These are phyloP conservation scores for Subanguina moxae DNA, from an alignment of 1,140 invertebrate species.

Conservation along the genomic window DNA sequence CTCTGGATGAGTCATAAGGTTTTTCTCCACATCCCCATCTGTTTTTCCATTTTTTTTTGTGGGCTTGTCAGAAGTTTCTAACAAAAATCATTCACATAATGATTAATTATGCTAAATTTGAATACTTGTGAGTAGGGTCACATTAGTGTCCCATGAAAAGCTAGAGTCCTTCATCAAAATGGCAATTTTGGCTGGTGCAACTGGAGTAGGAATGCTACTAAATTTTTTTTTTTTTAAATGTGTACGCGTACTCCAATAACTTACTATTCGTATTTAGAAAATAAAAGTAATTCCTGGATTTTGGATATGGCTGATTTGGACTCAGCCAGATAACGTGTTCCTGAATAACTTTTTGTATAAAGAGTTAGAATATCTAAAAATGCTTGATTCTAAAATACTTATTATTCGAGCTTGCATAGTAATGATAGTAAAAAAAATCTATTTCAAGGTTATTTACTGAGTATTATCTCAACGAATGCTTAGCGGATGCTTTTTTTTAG, in stretches of 20 bases:
- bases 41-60: background rate
- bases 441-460: no score
- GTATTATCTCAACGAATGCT: no score
- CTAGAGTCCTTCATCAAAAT: slow-evolving; percentile 64
- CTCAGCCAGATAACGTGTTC: slow-evolving; percentile 59
- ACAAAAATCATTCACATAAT: background rate
- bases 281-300: slow-evolving; percentile 60
- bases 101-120: background rate
- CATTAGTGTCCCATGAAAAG: slow-evolving; percentile 63
- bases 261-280: slow-evolving; percentile 22
- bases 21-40: background rate
- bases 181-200: slow-evolving; percentile 60
- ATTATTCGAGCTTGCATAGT: no score
- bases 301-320: slow-evolving; percentile 60
- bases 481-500: no score
- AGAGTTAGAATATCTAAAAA: no score
- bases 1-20: background rate
- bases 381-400: no score
- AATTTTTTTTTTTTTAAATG: background rate
- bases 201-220: background rate
- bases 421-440: no score
- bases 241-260: background rate
- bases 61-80: background rate
- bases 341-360: no score
- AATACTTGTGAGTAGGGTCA: background rate